Conservation (phyloP, 2,113 vertebrate species). For the Tyto alba region DNA sequence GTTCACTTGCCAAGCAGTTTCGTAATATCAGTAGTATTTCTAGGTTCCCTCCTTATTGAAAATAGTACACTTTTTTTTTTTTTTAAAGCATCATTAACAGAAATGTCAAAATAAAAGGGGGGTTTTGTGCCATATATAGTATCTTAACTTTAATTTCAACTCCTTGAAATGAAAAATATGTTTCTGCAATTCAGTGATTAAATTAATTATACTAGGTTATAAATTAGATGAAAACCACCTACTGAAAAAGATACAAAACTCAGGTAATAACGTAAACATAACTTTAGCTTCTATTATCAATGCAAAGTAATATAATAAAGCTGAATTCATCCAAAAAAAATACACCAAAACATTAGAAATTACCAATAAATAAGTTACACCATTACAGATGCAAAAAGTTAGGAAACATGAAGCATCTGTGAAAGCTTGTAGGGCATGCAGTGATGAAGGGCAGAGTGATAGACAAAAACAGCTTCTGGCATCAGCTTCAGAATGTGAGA, state of each 20-base stretch:
- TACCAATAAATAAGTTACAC: constrained; percentile 15
- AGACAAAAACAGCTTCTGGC: constrained; percentile 90
- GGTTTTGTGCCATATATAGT: background rate
- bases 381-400: constrained; percentile 23
- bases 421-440: constrained; percentile 60
- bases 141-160: background rate
- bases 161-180: background rate
- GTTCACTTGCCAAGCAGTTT: background rate
- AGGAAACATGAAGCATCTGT: constrained; percentile 54
- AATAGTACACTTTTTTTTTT: background rate
- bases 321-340: background rate
- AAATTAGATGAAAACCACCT: background rate
- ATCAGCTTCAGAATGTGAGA: constrained; percentile 95
- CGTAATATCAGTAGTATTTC: background rate
- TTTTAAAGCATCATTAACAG: background rate
- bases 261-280: background rate
- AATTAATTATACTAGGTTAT: background rate
- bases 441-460: constrained; percentile 62
- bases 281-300: background rate
- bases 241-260: background rate
- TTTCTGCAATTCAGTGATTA: background rate
- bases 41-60: background rate
- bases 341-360: background rate
- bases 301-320: constrained; percentile 10
- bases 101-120: background rate